A percentile compares a stretch with the other conserved stretches of the same genome.
phyloP scores from a whole-genome alignment of 2,888 invertebrate genomes.

The Coecobrya sp. region DNA sequence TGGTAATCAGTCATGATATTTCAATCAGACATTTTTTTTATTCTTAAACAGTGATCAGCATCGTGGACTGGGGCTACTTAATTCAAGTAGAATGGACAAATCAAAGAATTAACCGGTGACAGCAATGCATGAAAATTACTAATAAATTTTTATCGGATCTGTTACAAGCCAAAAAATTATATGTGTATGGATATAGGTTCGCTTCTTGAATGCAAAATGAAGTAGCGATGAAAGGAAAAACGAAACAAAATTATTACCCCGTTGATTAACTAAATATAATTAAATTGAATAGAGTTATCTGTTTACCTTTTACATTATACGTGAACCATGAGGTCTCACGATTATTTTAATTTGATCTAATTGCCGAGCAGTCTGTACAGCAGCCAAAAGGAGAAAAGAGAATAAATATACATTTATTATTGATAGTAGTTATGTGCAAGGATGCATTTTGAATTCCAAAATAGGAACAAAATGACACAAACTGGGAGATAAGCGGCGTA shows the following conservation, averaged over 20 bases:
- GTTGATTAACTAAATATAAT: neutral
- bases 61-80: neutral
- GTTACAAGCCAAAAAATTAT: neutral
- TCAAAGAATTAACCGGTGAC: slow-evolving; percentile 10
- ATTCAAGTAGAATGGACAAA: neutral
- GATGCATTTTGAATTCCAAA: too few relatives aligned
- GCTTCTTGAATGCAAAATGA: neutral
- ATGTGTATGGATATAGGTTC: neutral
- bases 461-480: too few relatives aligned
- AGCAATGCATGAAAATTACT: slow-evolving; percentile 61
- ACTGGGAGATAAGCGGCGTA: too few relatives aligned
- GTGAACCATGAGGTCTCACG: slow-evolving; percentile 73
- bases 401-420: slow-evolving; percentile 31
- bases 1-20: slow-evolving; percentile 25
- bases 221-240: neutral
- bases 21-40: slow-evolving; percentile 50
- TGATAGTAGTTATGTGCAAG: too few relatives aligned
- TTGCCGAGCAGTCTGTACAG: slow-evolving; percentile 70
- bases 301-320: slow-evolving; percentile 21
- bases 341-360: slow-evolving; percentile 85
- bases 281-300: slow-evolving; percentile 13
- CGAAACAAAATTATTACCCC: slow-evolving; percentile 6
- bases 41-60: neutral
- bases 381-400: slow-evolving; percentile 7
- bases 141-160: slow-evolving; percentile 71